A percentile compares a stretch with the other conserved stretches of the same genome.
phyloP scores from a whole-genome alignment of 2,888 invertebrate genomes.

The Amphiduros pacificus region DNA sequence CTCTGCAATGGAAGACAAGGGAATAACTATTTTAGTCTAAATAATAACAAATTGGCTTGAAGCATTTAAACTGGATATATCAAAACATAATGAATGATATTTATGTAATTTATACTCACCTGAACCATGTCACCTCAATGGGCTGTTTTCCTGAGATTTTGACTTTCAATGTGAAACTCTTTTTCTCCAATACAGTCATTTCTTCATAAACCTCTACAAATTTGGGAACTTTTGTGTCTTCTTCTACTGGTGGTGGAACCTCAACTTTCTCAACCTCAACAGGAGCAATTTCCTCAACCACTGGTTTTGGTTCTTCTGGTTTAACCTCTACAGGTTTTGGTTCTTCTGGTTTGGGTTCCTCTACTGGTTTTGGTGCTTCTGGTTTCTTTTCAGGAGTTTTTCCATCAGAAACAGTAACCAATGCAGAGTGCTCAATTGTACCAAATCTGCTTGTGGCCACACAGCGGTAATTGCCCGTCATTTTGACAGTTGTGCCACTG shows the following conservation, averaged over 20 bases:
- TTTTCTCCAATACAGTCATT: constrained; percentile 61
- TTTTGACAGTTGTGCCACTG: constrained; percentile 32
- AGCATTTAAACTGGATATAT: no score
- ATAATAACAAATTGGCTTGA: no score
- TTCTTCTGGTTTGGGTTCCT: constrained; percentile 16
- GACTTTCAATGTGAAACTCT: constrained; percentile 66
- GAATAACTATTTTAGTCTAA: no score
- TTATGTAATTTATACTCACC: no score
- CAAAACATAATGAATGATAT: no score
- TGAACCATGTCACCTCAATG: constrained; percentile 84
- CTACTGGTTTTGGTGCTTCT: constrained; percentile 11
- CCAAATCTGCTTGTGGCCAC: constrained; percentile 32
- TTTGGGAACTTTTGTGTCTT: constrained; percentile 72
- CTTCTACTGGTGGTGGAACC: constrained; percentile 83
- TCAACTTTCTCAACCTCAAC: constrained; percentile 62
- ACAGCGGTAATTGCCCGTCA: constrained; percentile 52
- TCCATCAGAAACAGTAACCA: constrained; percentile 74
- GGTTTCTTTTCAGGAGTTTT: constrained; percentile 41
- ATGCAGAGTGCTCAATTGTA: constrained; percentile 38
- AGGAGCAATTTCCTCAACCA: not conserved
- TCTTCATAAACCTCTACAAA: constrained; percentile 77
- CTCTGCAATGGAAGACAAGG: no score
- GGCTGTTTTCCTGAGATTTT: constrained; percentile 86
- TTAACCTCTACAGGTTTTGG: constrained; percentile 24
- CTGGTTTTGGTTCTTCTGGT: constrained; percentile 23